A percentile compares a stretch with the other conserved stretches of the same genome.
Evolutionary conservation across 2,888 invertebrate genomes (phyloP).

Genomic region (Aphrophora alni): DNA sequence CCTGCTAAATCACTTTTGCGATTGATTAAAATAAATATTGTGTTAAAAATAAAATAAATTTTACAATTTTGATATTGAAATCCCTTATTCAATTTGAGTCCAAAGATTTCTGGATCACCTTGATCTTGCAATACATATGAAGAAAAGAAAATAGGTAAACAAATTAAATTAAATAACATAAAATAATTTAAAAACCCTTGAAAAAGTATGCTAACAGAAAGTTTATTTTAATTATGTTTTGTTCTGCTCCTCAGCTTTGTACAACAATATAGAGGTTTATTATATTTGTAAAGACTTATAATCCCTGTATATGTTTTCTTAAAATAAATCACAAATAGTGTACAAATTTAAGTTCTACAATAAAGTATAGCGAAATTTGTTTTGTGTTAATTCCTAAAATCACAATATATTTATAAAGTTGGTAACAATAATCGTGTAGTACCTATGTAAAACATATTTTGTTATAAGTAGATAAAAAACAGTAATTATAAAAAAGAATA

Average conservation of each 20-base stretch:
- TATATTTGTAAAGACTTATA: neutral
- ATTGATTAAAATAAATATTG: no score
- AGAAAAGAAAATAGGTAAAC: no score
- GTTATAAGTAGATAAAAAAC: slow-evolving; percentile 2
- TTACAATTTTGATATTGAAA: no score
- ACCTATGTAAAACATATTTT: neutral
- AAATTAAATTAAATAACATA: no score
- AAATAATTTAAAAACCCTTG: no score
- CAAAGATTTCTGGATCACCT: no score
- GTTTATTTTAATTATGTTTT: neutral
- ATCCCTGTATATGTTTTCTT: neutral
- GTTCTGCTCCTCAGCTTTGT: neutral
- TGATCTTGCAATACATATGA: no score
- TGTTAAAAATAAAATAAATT: no score
- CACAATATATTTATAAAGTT: neutral
- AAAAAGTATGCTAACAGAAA: no score
- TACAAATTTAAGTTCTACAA: neutral
- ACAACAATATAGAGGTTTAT: neutral
- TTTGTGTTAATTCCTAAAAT: neutral
- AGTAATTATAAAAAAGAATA: slow-evolving; percentile 19
- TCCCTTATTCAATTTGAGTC: no score
- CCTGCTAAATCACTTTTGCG: no score
- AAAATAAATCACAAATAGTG: neutral
- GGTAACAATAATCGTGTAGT: neutral
- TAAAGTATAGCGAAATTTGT: neutral